Conservation (phyloP, 2,888 invertebrate genomes). For the Calameuta idolon region DNA sequence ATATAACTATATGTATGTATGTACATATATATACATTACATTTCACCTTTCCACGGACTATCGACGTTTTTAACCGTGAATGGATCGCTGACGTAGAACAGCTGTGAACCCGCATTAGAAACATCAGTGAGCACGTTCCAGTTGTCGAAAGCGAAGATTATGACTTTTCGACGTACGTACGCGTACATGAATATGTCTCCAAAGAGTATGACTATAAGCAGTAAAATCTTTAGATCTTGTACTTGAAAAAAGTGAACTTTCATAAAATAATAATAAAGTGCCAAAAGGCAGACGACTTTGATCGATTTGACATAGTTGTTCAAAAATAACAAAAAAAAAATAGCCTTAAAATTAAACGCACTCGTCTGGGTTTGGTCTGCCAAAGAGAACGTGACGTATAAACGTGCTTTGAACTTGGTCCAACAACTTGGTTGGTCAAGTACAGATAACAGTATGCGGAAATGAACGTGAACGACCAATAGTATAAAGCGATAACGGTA, state of each 20-base stretch:
- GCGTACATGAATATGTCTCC: not conserved
- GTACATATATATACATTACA: not conserved
- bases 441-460: not conserved
- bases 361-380: constrained; percentile 5
- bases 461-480: not conserved
- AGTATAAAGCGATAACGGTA: not conserved
- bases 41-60: not conserved
- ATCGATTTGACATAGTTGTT: not conserved
- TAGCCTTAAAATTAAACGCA: not conserved
- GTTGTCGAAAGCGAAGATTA: not conserved
- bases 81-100: not conserved
- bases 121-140: not conserved
- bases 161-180: not conserved
- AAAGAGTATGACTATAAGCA: not conserved
- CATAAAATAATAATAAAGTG: not conserved
- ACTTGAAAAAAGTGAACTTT: not conserved
- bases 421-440: not conserved
- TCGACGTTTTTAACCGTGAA: not conserved
- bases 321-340: not conserved
- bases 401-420: not conserved
- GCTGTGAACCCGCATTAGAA: not conserved
- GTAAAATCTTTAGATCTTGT: not conserved
- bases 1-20: too few species aligned
- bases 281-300: not conserved
- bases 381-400: not conserved